Base-by-base conservation (phyloP, 2,113 vertebrate species). In the Mobula hypostoma region DNA sequence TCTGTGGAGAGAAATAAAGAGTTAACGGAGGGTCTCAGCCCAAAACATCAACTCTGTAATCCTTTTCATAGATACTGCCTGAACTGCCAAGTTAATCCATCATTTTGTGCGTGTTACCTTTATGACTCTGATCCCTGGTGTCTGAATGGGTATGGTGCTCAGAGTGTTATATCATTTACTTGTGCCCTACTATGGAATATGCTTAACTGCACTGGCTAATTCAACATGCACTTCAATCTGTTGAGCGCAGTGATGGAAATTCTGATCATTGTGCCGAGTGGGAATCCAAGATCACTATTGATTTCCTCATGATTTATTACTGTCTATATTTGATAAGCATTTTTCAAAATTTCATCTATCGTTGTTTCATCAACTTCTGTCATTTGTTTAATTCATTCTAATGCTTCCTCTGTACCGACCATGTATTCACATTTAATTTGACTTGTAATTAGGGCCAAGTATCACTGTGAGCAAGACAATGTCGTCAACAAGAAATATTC, bases 321-420 rank as follows among this genome's bases (percentile, higher is more conserved):
- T 6, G 85, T 66, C 9, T 88, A 21, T 8, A 66, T 66, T 29
- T 63, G 83, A 63, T 90, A 14, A 3, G 14, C n/a, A 32, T 66
- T 66, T 90, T 66, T 27, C 29, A 63, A 88, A 88, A 32, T 66
- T 61, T 85, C 7, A 85, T 27, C n/a, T 79, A n/a, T 36, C 8
- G 32, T 79, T 61, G 24, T 66, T 68, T 68, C 58, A 63, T 68
- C 61, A 21, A 17, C 15, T 32, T 88, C 32, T n/a, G 8, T 90
- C n/a, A 19, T 87, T 90, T 66, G 61, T n/a, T n/a, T 63, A 90
- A 32, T n/a, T 90, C 63, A 90, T 90, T 90, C n/a, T 90, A 15
- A 5, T 68, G 29, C 12, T 32, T 90, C 5, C 58, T 19, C 14
- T 15, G 85, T 66, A 32, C 27, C 29, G 66, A 32, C n/a, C 40